Percentiles rank a stretch among this genome's conserved stretches.
These are phyloP conservation scores for Pseudopleuronectes americanus DNA, from an alignment of 2,797 vertebrate species.

Conservation along the genomic window DNA sequence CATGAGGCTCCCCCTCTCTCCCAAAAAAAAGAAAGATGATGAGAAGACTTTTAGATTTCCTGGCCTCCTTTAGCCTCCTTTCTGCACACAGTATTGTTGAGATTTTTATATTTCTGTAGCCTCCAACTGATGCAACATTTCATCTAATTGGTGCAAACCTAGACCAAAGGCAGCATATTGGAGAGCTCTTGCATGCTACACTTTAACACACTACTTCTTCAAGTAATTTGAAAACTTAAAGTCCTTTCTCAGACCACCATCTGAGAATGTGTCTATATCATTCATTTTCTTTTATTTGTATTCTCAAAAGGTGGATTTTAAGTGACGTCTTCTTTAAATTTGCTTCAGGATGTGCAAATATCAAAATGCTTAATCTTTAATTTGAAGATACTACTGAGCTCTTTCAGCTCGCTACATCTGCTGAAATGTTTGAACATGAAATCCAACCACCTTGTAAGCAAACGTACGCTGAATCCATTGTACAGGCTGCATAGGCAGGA, in stretches of 20 bases:
- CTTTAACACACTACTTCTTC: neutral
- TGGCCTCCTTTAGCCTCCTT: constrained; percentile 37
- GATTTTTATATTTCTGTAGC: constrained; percentile 35
- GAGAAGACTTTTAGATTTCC: constrained; percentile 50
- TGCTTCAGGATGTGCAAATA: neutral
- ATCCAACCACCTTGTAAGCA: constrained; percentile 2
- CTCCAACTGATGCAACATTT: constrained; percentile 68
- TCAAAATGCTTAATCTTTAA: neutral
- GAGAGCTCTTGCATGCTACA: neutral
- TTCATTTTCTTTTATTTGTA: neutral
- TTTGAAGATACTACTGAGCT: neutral
- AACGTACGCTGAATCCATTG: constrained; percentile 1
- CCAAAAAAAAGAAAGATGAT: constrained; percentile 26
- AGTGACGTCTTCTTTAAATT: neutral
- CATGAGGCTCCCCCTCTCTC: neutral
- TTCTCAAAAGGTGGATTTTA: neutral
- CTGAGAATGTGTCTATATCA: neutral
- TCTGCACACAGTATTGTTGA: constrained; percentile 38
- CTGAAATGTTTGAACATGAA: neutral
- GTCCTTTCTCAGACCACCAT: neutral
- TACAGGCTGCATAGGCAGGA: neutral
- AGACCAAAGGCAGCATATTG: constrained; percentile 10
- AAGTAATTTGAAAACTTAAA: too few relatives aligned
- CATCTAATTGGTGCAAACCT: constrained; percentile 57
- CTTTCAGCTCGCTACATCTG: neutral